Evolutionary conservation across 2,888 invertebrate genomes (phyloP).

Genomic region (Ellobium chinense): DNA sequence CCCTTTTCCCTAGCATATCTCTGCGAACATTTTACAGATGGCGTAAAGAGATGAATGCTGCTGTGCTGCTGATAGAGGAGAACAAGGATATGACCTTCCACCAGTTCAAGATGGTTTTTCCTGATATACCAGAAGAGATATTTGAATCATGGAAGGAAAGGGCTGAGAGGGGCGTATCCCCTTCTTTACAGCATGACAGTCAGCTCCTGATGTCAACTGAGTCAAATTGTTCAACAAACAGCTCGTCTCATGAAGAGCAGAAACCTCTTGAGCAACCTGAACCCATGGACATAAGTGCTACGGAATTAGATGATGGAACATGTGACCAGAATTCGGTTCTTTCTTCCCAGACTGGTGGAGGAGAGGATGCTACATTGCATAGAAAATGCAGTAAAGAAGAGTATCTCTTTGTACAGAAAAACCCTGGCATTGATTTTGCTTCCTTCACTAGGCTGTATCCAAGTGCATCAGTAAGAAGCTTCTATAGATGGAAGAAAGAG

Average conservation of each 20-base stretch:
- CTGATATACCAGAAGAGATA: constrained; percentile 53
- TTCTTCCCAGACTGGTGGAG: not conserved
- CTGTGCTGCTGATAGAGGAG: constrained; percentile 47
- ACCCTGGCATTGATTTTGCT: constrained; percentile 50
- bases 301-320: not conserved
- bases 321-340: not conserved
- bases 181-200: not conserved
- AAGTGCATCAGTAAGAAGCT: constrained; percentile 45
- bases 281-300: not conserved
- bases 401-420: constrained; percentile 50
- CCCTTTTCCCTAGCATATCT: constrained; percentile 51
- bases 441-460: constrained; percentile 48
- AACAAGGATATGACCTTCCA: constrained; percentile 45
- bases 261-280: not conserved
- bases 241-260: not conserved
- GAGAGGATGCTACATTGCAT: not conserved
- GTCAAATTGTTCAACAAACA: not conserved
- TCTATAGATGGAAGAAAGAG: constrained; percentile 53
- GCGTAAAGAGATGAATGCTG: constrained; percentile 52
- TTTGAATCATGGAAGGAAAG: constrained; percentile 49
- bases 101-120: constrained; percentile 48
- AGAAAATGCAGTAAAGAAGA: constrained; percentile 42
- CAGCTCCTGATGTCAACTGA: not conserved
- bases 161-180: not conserved
- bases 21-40: constrained; percentile 54